Evolutionary conservation across 2,888 invertebrate genomes (phyloP), one percentile per base, ranked within the genome.

Genomic region (Hirtodrosophila trivittata): DNA sequence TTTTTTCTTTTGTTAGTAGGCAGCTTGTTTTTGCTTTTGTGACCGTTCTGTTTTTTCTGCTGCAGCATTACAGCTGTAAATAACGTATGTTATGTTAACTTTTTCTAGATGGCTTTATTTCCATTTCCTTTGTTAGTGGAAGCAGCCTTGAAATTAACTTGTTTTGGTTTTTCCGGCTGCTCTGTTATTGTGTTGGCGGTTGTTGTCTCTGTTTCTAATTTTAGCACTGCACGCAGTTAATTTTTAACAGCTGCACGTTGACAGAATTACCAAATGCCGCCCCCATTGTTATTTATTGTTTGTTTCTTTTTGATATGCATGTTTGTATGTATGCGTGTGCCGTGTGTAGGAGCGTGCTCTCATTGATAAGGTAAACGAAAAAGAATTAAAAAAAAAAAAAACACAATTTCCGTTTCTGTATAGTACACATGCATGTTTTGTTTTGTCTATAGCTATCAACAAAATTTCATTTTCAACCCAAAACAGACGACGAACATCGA

Each of bases 331-430:
- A 30, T 45, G 12, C 45, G 28, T 32, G 5, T 55, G 56, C 5
- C 52, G 30, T 46, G 38, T 45, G n/a, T 56, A 42, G 38, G 50
- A 63, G 51, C 72, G 62, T 71, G 78, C 69, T 66, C 58, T 62
- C 69, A 75, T 84, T 82, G 80, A 84, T 84, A 84, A 84, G 63
- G 39, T 47, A 84, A 66, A 75, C 64, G 59, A 49, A 50, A 58
- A 32, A 35, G 26, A 26, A n/a, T 16, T 3, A 2, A 21, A 21
- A 21, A 5, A 21, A 21, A 21, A 21, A 21, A 38, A 32, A 33
- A 70, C 21, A 76, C 56, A 72, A 78, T 78, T 82, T 77, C 72
- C 83, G 77, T 67, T 76, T 60, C 3, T 42, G 39, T 64, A 49
- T 39, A 59, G 38, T 51, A 18, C 52, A 62, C 55, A 51, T 68